These are phyloP conservation scores for Pogonomyrmex californicus DNA, from an alignment of 1,140 invertebrate species.

Conservation along the genomic window DNA sequence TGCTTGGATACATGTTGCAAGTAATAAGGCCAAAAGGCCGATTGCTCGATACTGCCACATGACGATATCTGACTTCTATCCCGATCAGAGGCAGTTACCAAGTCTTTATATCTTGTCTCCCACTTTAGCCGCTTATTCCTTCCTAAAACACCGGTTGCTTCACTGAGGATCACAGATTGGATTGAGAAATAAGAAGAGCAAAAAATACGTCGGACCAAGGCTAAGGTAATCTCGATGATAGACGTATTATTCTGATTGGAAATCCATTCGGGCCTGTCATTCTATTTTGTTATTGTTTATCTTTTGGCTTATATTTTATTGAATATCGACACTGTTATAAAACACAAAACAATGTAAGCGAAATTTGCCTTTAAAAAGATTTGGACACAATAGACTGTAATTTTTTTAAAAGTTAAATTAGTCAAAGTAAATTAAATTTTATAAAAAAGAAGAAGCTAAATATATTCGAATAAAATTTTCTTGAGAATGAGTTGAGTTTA, in stretches of 20 bases:
- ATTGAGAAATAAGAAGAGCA: conserved; percentile 56
- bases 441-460: neutral
- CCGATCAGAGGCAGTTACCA: conserved; percentile 25
- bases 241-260: neutral
- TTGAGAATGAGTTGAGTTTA: neutral
- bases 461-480: neutral
- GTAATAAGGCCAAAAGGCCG: conserved; percentile 69
- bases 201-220: conserved; percentile 61
- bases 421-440: neutral
- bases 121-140: conserved; percentile 62
- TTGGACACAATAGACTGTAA: neutral
- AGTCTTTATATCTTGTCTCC: conserved; percentile 74
- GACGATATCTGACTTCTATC: conserved; percentile 55
- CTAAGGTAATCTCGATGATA: conserved; percentile 53
- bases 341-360: conserved; percentile 14
- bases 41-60: conserved; percentile 73
- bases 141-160: conserved; percentile 66
- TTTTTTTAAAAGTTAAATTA: neutral
- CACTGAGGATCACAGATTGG: conserved; percentile 34
- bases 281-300: neutral
- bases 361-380: neutral
- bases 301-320: neutral
- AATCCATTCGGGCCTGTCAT: conserved; percentile 5
- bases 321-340: neutral
- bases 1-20: conserved; percentile 60